Base-by-base conservation (phyloP, 2,113 vertebrate species). In the Podiceps cristatus region DNA sequence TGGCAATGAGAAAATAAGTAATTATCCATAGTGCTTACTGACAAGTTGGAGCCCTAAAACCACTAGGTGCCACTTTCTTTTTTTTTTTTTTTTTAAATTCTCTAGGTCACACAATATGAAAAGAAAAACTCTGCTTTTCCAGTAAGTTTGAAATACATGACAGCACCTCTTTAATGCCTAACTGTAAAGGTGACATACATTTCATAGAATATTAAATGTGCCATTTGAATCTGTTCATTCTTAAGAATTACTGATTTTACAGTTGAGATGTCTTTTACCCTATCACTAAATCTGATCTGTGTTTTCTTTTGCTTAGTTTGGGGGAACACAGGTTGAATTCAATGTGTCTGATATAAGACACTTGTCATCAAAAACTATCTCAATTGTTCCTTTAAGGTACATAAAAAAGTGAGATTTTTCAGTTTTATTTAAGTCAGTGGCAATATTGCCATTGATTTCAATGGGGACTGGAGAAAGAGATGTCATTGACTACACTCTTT, bases 281-380 rank as follows among this genome's bases (percentile, higher is more conserved):
- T 63, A 13, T 31, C 14, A 31, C 8, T 11, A 64, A 55, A 81
- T 24, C 25, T 63, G 14, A 27, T 63, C 33, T 82, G 27, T 42
- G 5, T 22, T 64, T 66, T 56, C 22, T 55, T 85, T 59, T 63
- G 17, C 7, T 62, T n/a, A 2, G 8, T 76, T 82, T 68, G 29
- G 9, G 4, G 7, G 3, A 88, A 42, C 42, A n/a, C 0, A 0
- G 6, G 2, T 77, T 56, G 58, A 76, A 60, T 88, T 59, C 9
- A 62, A 0, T 13, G 8, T 23, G 6, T 19, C 58, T 92, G 13
- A 33, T 69, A 23, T 27, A 50, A 86, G 58, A 60, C 14, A 33
- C 1, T 45, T 74, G 4, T 31, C 23, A 75, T 31, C 23, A 75
- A 58, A 84, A 89, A 74, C 5, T 14, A 44, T 31, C 52, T 72